Conservation (phyloP, 37 sponge, comb jelly and placozoan genomes). For the Lycopodina hypogea region DNA sequence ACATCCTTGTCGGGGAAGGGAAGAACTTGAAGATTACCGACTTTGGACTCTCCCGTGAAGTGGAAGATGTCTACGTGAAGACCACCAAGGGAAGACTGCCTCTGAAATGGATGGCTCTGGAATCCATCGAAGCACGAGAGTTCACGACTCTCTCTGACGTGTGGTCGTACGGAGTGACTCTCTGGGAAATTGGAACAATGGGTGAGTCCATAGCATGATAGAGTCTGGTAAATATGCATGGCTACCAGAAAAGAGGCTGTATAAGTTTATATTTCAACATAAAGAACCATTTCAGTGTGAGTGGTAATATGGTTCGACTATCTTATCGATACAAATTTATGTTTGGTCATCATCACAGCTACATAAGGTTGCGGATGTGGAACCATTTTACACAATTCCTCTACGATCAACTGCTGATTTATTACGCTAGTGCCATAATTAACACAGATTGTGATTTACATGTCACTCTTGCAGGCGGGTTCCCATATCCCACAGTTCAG, state of each 20-base stretch:
- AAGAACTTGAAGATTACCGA: conserved; percentile 78
- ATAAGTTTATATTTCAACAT: too few relatives aligned
- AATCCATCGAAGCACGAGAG: conserved; percentile 66
- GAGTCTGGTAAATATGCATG: too few relatives aligned
- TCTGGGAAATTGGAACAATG: conserved; percentile 76
- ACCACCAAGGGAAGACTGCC: conserved; percentile 58
- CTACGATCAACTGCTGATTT: too few relatives aligned
- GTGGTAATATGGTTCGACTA: too few relatives aligned
- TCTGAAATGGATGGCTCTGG: conserved; percentile 80
- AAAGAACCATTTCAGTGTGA: too few relatives aligned
- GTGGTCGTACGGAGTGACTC: conserved; percentile 75
- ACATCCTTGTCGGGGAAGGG: conserved; percentile 66
- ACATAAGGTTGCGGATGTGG: too few relatives aligned
- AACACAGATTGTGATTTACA: too few relatives aligned
- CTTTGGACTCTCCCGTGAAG: conserved; percentile 72
- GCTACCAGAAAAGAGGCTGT: too few relatives aligned
- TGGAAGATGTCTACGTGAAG: conserved; percentile 69
- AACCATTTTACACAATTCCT: too few relatives aligned
- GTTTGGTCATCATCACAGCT: too few relatives aligned
- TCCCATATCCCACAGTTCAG: conserved; percentile 52
- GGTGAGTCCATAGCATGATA: conserved; percentile 22
- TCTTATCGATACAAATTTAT: too few relatives aligned
- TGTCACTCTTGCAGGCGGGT: conserved; percentile 67
- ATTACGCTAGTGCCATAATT: too few relatives aligned
- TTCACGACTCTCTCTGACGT: conserved; percentile 75